These are phyloP conservation scores for Phrynocephalus guinanensis DNA, from an alignment of 2,797 vertebrate genomes.

Conservation along the genomic window DNA sequence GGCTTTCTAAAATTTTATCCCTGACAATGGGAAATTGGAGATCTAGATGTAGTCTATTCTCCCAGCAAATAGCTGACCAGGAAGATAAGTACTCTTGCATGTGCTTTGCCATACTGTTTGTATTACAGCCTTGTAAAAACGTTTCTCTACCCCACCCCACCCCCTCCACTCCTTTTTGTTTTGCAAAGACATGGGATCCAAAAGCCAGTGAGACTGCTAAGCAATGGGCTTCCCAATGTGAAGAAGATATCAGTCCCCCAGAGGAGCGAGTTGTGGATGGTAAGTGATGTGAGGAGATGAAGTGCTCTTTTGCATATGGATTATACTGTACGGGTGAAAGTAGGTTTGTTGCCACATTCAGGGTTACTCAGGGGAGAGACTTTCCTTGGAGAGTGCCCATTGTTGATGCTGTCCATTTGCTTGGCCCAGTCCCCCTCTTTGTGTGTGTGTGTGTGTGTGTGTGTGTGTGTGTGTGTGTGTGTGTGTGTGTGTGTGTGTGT, in stretches of 20 bases:
- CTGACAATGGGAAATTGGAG: background rate
- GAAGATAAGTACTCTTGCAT: no score
- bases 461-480: no score
- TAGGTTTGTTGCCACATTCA: background rate
- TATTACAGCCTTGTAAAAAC: background rate
- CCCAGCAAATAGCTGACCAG: background rate
- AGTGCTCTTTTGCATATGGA: background rate
- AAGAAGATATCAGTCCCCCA: conserved; percentile 37
- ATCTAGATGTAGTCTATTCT: background rate
- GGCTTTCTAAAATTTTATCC: background rate
- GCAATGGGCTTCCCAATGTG: conserved; percentile 57
- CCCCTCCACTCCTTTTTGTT: background rate
- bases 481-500: no score
- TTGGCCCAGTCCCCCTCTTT: no score
- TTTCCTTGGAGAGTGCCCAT: no score
- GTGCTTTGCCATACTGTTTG: background rate
- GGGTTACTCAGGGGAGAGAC: background rate
- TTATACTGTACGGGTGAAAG: background rate
- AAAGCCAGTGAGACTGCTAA: conserved; percentile 57
- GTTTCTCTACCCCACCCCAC: background rate
- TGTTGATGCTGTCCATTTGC: background rate
- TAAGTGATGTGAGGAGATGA: conserved; percentile 21
- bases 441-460: no score
- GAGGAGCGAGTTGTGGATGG: conserved; percentile 31
- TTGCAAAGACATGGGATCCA: conserved; percentile 63